Base-by-base conservation (phyloP, 64 coral and sea anemone species). In the Montipora sp. region DNA sequence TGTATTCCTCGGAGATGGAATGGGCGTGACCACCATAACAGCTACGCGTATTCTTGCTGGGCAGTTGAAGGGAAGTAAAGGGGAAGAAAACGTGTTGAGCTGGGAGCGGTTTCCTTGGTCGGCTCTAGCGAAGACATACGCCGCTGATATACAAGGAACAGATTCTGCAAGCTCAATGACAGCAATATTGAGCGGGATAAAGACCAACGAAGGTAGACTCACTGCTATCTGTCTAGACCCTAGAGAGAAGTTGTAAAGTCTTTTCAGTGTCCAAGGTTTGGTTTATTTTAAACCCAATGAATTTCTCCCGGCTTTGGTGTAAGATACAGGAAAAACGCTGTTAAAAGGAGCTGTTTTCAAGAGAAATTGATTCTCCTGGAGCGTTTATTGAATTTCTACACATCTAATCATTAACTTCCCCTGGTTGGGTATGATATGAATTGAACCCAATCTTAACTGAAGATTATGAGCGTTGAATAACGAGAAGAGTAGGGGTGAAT, bases 91-190 rank as follows among this genome's bases (percentile, higher is more conserved):
- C 48, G 27, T 85, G n/a, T 73, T 98, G 46, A 92, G 97, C 69
- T 98, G 67, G 22, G 97, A 98, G 63, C 65, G 60, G 21, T 98
- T 91, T 21, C 97, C 97, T 0, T 92, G 78, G 80, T 83, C 97
- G 46, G 97, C 97, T n/a, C 84, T 96, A 5, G 83, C 88, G 55
- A 98, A 98, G 83, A 96, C 97, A 11, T 98, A 98, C 79, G 90
- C 91, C 48, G 95, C 89, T 9, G 92, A 98, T 75, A 57, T 57
- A 9, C 97, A 98, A 19, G 87, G 89, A 5, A 70, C 97, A 5
- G 97, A 98, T 19, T 98, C 97, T 15, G 97, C 97, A 71, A 95
- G 97, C 5, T 94, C 94, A 5, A 88, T 94, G 0, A 96, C 94
- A 10, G 97, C 97, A 10, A 94, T 90, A 46, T 50, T 93, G 16